Evolutionary conservation across 2,113 vertebrate species (phyloP).

Genomic region (Oophaga pumilio): DNA sequence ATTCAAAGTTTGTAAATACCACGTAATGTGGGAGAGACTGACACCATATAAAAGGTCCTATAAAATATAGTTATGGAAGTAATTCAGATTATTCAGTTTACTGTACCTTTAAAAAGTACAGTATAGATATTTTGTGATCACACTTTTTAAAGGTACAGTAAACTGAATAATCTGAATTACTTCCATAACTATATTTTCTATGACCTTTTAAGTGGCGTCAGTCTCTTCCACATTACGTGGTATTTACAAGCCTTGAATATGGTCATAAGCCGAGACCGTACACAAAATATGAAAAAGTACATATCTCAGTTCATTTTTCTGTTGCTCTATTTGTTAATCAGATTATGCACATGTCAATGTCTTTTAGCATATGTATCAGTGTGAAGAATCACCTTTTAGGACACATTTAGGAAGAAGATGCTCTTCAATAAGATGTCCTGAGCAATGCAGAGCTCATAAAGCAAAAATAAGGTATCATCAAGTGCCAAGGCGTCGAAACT

Average conservation of each 20-base stretch:
- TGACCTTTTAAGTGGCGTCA: neutral
- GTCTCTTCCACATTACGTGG: neutral
- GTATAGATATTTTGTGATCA: no score
- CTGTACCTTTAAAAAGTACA: neutral
- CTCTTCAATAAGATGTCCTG: constrained; percentile 62
- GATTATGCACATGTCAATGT: neutral
- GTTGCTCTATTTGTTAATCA: neutral
- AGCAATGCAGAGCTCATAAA: constrained; percentile 66
- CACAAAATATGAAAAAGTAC: neutral
- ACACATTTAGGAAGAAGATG: constrained; percentile 21
- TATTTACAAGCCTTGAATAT: neutral
- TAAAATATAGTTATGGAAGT: neutral
- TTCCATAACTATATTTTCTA: neutral
- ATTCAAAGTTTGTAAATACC: neutral
- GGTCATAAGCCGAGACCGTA: neutral
- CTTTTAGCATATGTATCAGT: neutral
- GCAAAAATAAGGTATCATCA: constrained; percentile 66
- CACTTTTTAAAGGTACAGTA: neutral
- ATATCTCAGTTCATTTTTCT: neutral
- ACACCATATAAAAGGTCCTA: neutral
- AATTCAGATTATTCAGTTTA: neutral
- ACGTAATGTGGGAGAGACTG: neutral
- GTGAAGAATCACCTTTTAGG: constrained; percentile 1
- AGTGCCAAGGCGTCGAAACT: constrained; percentile 70
- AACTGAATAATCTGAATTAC: neutral